Evolutionary conservation across 2,797 vertebrate species (phyloP).

Genomic region (Nannoperca australis): DNA sequence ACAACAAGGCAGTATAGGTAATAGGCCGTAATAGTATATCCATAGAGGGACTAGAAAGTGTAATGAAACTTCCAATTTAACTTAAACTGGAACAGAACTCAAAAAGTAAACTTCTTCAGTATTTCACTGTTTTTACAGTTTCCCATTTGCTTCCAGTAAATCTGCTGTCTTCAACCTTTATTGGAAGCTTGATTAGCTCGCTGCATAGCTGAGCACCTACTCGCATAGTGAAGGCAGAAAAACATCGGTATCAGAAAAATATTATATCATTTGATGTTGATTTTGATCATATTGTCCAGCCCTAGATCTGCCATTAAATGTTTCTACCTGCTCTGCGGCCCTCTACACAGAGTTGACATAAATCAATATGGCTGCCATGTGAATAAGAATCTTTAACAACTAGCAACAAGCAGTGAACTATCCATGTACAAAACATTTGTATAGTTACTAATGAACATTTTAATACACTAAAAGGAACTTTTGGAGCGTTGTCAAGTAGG

Average conservation of each 20-base stretch:
- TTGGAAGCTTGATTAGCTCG: background rate
- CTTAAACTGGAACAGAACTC: slow-evolving; percentile 4
- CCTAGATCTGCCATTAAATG: background rate
- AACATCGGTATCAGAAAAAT: background rate
- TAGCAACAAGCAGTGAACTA: background rate
- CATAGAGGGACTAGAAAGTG: slow-evolving; percentile 17
- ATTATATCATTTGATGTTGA: background rate
- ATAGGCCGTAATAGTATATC: slow-evolving; percentile 23
- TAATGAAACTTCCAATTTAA: slow-evolving; percentile 36
- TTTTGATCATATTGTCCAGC: background rate
- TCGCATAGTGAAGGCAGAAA: background rate
- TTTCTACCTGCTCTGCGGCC: background rate
- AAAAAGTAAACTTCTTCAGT: background rate
- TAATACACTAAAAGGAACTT: background rate
- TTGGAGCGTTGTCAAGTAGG: background rate
- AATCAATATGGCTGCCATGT: slow-evolving; percentile 14
- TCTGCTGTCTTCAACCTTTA: background rate
- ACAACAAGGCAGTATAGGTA: slow-evolving; percentile 16
- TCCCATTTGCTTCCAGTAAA: background rate
- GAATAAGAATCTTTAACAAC: slow-evolving; percentile 1
- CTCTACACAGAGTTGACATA: background rate
- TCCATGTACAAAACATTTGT: background rate
- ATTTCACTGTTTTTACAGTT: slow-evolving; percentile 8
- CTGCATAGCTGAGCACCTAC: background rate
- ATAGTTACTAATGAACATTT: background rate